Conservation (phyloP, 2,888 invertebrate genomes). For the Rhagonycha fulva region DNA sequence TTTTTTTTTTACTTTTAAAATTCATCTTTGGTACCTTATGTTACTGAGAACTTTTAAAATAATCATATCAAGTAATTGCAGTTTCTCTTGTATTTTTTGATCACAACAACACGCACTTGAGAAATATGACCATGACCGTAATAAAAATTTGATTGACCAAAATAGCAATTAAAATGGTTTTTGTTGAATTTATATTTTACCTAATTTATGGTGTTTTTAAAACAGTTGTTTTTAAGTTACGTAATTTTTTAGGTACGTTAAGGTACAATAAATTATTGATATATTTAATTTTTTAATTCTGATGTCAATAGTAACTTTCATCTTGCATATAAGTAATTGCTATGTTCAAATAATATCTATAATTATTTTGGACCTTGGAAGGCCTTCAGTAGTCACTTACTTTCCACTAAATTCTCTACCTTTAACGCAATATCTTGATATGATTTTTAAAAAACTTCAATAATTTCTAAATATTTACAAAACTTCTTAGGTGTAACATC, state of each 20-base stretch:
- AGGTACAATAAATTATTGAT: too few relatives aligned
- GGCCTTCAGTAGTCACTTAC: not conserved
- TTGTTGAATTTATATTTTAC: not conserved
- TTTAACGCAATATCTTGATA: not conserved
- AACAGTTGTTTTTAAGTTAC: not conserved
- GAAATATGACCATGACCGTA: not conserved
- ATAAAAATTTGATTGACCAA: not conserved
- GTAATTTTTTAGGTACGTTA: not conserved
- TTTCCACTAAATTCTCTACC: not conserved
- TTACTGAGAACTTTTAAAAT: not conserved
- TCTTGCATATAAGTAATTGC: too few relatives aligned
- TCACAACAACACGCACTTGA: not conserved
- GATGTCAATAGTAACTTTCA: too few relatives aligned
- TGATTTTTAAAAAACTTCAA: not conserved
- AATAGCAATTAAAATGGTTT: not conserved
- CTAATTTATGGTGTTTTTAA: not conserved
- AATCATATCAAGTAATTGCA: not conserved
- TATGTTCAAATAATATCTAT: too few relatives aligned
- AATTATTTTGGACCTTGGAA: not conserved
- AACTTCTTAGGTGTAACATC: slow-evolving; percentile 63
- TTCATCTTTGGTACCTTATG: not conserved
- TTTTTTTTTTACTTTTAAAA: not conserved
- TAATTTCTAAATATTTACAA: not conserved
- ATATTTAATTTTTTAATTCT: too few relatives aligned
- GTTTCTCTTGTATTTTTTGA: not conserved